A percentile compares a stretch with the other conserved stretches of the same genome.
phyloP scores from a whole-genome alignment of 2,888 invertebrate species.

The Xanthorhoe designata region DNA sequence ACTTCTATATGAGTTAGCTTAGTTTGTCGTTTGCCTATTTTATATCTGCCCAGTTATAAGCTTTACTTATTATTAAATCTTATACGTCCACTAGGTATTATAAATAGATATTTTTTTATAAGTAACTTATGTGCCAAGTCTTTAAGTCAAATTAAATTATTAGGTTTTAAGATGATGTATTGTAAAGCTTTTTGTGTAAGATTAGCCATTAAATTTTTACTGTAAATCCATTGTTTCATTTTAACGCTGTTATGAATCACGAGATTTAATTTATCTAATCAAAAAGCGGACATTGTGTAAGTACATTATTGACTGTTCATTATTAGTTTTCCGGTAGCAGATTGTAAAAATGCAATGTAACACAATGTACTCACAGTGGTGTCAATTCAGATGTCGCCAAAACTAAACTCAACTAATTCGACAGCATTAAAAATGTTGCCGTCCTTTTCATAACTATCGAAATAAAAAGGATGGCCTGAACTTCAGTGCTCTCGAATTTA shows the following conservation, averaged over 20 bases:
- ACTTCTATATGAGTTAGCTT: background rate
- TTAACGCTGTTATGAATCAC: background rate
- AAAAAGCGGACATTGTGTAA: conserved; percentile 12
- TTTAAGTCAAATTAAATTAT: conserved; percentile 50
- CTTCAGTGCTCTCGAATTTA: no score
- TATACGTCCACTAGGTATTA: conserved; percentile 33
- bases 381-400: no score
- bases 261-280: conserved; percentile 20
- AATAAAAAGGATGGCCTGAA: no score
- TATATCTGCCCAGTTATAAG: conserved; percentile 15
- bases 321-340: conserved; percentile 2
- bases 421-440: no score
- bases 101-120: conserved; percentile 35
- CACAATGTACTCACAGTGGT: background rate
- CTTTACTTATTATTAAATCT: conserved; percentile 25
- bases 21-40: background rate
- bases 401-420: no score
- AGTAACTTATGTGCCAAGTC: conserved; percentile 59
- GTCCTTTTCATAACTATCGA: no score
- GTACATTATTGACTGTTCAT: background rate
- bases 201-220: conserved; percentile 12
- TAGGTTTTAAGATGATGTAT: conserved; percentile 21
- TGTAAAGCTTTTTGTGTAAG: conserved; percentile 25
- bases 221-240: conserved; percentile 19
- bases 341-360: background rate